phyloP scores from a whole-genome alignment of 2,797 vertebrate species.

The Nasua narica region DNA sequence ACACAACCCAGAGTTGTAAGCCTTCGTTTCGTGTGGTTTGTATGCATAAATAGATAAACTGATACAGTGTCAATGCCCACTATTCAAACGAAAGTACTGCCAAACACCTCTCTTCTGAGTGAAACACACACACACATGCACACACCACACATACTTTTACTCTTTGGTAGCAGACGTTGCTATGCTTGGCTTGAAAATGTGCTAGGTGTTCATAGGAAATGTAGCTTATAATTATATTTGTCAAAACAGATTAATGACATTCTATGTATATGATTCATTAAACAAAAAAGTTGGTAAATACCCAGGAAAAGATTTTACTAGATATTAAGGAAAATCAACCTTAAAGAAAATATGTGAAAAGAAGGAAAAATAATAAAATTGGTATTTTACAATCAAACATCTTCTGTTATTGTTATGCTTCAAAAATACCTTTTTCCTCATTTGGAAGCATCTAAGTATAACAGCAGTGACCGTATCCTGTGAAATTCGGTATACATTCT shows the following conservation, averaged over 20 bases:
- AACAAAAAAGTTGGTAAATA: background rate
- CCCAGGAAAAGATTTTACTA: background rate
- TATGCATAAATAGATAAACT: background rate
- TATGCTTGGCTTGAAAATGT: background rate
- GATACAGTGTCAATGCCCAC: background rate
- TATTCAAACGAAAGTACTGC: background rate
- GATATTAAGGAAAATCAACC: background rate
- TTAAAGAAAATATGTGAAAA: background rate
- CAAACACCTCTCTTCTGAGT: background rate
- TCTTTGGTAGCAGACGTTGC: background rate
- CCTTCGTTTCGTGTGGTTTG: background rate
- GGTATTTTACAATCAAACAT: background rate
- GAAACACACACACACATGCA: background rate
- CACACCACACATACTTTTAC: background rate
- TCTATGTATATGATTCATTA: background rate
- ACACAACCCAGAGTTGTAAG: background rate
- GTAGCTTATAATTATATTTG: background rate
- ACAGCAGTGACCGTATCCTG: background rate
- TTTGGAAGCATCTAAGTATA: background rate
- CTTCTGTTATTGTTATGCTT: background rate
- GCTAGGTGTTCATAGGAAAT: background rate
- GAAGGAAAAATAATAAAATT: background rate
- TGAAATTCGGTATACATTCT: background rate
- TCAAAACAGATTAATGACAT: background rate
- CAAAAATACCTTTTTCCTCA: background rate